Evolutionary conservation across 2,797 vertebrate species (phyloP).

Genomic region (Sibirionetta formosa): DNA sequence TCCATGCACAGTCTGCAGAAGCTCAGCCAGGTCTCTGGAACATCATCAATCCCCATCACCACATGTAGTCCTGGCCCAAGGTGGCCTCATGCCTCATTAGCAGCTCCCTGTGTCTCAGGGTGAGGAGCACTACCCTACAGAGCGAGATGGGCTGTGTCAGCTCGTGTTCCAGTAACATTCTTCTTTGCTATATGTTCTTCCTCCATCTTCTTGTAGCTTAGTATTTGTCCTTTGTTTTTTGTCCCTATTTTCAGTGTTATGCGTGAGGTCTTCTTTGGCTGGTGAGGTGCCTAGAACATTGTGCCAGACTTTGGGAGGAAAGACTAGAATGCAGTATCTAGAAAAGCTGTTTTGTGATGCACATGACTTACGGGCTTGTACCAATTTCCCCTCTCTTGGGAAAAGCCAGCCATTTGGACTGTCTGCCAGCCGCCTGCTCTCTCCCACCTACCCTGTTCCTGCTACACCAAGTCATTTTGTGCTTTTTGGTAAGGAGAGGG

Average conservation of each 20-base stretch:
- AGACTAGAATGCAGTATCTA: neutral
- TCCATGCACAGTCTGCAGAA: rapidly evolving
- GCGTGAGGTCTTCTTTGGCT: neutral
- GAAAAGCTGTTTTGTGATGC: neutral
- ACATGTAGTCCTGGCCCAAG: neutral
- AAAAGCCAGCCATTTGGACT: neutral
- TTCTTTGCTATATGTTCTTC: neutral
- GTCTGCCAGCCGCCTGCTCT: neutral
- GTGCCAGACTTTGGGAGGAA: neutral
- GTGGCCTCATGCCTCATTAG: neutral
- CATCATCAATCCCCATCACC: neutral
- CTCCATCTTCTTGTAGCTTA: neutral
- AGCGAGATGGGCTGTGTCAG: neutral
- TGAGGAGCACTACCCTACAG: neutral
- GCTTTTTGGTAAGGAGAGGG: neutral
- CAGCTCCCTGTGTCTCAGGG: neutral
- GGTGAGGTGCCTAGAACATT: neutral
- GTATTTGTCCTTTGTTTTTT: neutral
- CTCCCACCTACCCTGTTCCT: neutral
- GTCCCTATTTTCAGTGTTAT: neutral
- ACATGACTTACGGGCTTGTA: neutral
- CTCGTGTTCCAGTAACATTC: neutral
- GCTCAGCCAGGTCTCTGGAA: neutral
- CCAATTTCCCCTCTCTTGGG: neutral
- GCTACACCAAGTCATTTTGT: neutral